Evolutionary conservation across 2,797 vertebrate genomes (phyloP), one percentile per base, ranked within the genome.

Genomic region (Karalla daura): DNA sequence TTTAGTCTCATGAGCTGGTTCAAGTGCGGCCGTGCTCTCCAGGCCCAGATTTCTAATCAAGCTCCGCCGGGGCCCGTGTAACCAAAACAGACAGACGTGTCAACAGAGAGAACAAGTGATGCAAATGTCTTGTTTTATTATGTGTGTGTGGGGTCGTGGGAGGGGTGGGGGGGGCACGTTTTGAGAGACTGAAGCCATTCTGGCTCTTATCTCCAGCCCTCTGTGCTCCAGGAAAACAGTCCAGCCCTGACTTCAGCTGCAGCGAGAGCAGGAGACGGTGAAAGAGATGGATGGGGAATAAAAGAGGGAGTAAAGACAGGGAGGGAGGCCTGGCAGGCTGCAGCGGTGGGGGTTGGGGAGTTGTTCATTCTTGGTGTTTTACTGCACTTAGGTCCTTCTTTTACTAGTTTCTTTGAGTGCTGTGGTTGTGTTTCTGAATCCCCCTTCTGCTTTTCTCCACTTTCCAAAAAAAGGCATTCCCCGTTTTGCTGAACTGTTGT

Each of bases 241-340:
- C 85, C 79, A 79, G 76, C 62, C 70, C 80, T 66, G 71, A 77
- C 70, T 77, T 83, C 63, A 84, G 59, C 74, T 77, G 35, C 67
- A 54, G 58, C 76, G 59, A 82, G 70, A 69, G 47, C 9, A 32
- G 63, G 59, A 74, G 50, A 44, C 7, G 5, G 65, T 74, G 72
- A 76, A 84, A 63, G 71, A 86, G 74, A 86, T 81, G 78, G 81
- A 84, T 79, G 11, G 70, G 81, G 81, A 72, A 76, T 83, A 76
- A 83, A 77, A 68, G 64, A 76, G 70, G 70, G 85, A 86, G 83
- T 78, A 70, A 78, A 86, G 74, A 39, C 46, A 24, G 61, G 44
- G 70, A 70, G 70, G 50, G 39, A 75, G 71, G 70, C 54, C 80
- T 88, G 76, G 75, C 75, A 58, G 47, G 61, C 76, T 77, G 78